These are phyloP conservation scores for Sminthurinus aureus DNA, from an alignment of 2,888 invertebrate genomes.

Conservation along the genomic window DNA sequence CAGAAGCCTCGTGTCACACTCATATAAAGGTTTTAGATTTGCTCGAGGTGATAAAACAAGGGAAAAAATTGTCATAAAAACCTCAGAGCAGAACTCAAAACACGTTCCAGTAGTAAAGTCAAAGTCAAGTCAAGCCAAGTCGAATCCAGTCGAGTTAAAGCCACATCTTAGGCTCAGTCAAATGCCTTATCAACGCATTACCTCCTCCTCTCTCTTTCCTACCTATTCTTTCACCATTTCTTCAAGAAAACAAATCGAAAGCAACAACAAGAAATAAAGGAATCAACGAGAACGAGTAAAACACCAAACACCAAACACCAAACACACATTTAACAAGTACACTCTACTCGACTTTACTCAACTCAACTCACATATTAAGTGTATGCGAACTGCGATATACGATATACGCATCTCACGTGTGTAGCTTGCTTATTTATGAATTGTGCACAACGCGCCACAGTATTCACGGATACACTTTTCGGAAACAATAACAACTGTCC, in stretches of 20 bases:
- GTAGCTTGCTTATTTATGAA: too few species aligned
- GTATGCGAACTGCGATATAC: too few species aligned
- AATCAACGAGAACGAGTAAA: background rate
- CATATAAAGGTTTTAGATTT: slow-evolving; percentile 50
- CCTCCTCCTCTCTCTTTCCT: background rate
- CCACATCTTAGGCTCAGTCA: slow-evolving; percentile 25
- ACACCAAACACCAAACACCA: background rate
- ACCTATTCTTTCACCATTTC: slow-evolving; percentile 3
- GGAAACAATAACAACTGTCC: too few species aligned
- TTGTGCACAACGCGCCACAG: too few species aligned
- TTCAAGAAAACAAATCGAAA: background rate
- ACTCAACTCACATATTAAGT: background rate
- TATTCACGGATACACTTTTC: too few species aligned
- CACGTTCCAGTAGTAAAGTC: slow-evolving; percentile 49
- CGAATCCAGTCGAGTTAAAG: slow-evolving; percentile 31
- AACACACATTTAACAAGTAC: slow-evolving; percentile 1
- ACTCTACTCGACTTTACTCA: too few species aligned
- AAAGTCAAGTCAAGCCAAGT: background rate
- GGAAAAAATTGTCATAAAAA: slow-evolving; percentile 53
- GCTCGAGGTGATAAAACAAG: slow-evolving; percentile 53
- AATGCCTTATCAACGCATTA: slow-evolving; percentile 12
- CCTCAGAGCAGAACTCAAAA: slow-evolving; percentile 47
- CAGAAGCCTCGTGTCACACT: slow-evolving; percentile 38
- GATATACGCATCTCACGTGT: too few species aligned
- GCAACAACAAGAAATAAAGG: background rate